Base-by-base conservation (phyloP, 2,797 vertebrate genomes). In the Manis crassicaudata region DNA sequence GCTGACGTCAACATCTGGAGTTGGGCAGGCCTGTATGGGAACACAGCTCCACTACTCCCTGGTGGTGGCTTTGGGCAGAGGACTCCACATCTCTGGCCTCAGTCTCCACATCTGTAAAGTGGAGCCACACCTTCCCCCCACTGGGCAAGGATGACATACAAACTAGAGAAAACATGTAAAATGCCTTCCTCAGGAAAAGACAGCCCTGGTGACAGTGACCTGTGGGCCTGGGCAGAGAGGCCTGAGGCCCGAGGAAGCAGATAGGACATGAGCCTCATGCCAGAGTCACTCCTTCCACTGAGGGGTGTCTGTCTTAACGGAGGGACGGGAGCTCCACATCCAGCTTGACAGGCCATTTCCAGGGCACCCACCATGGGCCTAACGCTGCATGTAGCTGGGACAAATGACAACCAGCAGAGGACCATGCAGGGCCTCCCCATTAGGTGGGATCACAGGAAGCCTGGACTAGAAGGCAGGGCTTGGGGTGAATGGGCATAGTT, bases 391-490 rank as follows among this genome's bases (percentile, higher is more conserved):
- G 37, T 37, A 6, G 16, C 32, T 0, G 0, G 37, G 21, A 72
- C 37, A 79, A 11, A 65, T 8, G 67, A 52, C 62, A 32, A 40
- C 62, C 20, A 18, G 68, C 56, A 52, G 58, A 35, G 76, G 56
- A 12, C 3, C 0, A 0, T 25, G 65, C 46, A 4, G 6, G 0
- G 32, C 37, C 68, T 46, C 17, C 32, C 27, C n/a, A 17, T 23
- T 1, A 50, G 50, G 25, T 21, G 77, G 32, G 46, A 35, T 12
- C n/a, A 43, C 17, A 21, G n/a, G 14, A 50, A 5, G 9, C 54
- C 25, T 40, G 32, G 32, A n/a, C 21, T 27, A 20, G 83, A 37
- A 84, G 58, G 12, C 46, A 43, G 56, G 18, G 21, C 3, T 46
- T 37, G 23, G 54, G 10, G 3, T 32, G 46, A 70, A 35, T 14